These are phyloP conservation scores for Diachasma alloeum DNA, from an alignment of 1,140 invertebrate species.

Conservation along the genomic window DNA sequence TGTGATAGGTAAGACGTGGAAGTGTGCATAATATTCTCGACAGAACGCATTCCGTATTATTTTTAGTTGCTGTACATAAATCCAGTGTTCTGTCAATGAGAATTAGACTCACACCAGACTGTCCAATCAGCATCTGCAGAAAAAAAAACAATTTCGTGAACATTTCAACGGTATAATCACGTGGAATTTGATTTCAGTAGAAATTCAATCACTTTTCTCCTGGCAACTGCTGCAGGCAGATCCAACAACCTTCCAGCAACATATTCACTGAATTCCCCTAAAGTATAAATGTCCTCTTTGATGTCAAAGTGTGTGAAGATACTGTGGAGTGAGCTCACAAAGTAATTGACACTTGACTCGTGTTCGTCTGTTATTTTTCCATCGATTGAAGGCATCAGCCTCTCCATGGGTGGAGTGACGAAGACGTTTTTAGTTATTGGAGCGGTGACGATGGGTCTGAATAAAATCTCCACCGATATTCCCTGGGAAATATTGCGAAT, in stretches of 20 bases:
- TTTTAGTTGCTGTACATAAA: conserved; percentile 68
- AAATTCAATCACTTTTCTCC: conserved; percentile 65
- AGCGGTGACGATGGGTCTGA: conserved; percentile 71
- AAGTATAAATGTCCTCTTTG: conserved; percentile 72
- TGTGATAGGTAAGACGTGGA: conserved; percentile 71
- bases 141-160: conserved; percentile 36
- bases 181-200: no score
- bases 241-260: conserved; percentile 71
- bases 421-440: conserved; percentile 70
- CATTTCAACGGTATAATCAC: no score
- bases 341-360: conserved; percentile 60
- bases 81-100: conserved; percentile 75
- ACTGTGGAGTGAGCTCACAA: conserved; percentile 69
- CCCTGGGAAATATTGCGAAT: conserved; percentile 57
- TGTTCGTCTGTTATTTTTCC: conserved; percentile 58
- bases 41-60: conserved; percentile 71
- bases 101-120: conserved; percentile 69
- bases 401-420: conserved; percentile 70
- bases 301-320: conserved; percentile 70
- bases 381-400: conserved; percentile 69
- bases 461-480: conserved; percentile 69
- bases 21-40: conserved; percentile 71
- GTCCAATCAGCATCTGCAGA: conserved; percentile 15
- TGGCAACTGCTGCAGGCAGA: conserved; percentile 62
- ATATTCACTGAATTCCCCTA: conserved; percentile 71